These are phyloP conservation scores for Drosophila neocordata DNA, from an alignment of 1,140 invertebrate genomes.

Conservation along the genomic window DNA sequence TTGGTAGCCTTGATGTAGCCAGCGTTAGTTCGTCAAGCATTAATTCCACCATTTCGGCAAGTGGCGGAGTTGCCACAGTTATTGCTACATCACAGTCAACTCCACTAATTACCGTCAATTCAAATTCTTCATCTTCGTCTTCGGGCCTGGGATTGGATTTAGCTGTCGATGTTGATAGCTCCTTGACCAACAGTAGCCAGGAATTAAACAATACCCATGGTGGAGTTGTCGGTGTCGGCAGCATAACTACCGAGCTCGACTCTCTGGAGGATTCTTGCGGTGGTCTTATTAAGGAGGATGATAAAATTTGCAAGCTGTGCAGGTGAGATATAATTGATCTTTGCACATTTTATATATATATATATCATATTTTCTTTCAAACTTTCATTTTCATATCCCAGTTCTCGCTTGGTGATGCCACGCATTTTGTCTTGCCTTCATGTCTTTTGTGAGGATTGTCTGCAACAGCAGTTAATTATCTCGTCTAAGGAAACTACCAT, in stretches of 20 bases:
- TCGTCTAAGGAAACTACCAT: slow-evolving; percentile 83
- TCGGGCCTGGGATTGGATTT: slow-evolving; percentile 57
- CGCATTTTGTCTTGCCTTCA: slow-evolving; percentile 95
- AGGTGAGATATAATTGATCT: slow-evolving; percentile 52
- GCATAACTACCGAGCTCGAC: slow-evolving; percentile 69
- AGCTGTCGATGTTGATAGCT: slow-evolving; percentile 70
- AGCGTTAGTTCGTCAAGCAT: slow-evolving; percentile 66
- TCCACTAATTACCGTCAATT: slow-evolving; percentile 44
- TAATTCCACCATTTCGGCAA: slow-evolving; percentile 37
- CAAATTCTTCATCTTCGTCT: slow-evolving; percentile 24
- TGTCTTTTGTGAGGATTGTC: slow-evolving; percentile 95
- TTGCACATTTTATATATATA: too few species aligned
- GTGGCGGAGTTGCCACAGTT: slow-evolving; percentile 42
- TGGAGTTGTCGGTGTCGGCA: slow-evolving; percentile 42
- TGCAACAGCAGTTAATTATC: slow-evolving; percentile 87
- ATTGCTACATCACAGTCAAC: slow-evolving; percentile 45
- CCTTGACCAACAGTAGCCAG: slow-evolving; percentile 52
- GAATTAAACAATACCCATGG: slow-evolving; percentile 49
- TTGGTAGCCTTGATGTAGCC: slow-evolving; percentile 61
- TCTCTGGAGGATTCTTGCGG: slow-evolving; percentile 72
- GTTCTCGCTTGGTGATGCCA: slow-evolving; percentile 88
- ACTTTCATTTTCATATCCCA: slow-evolving; percentile 10
- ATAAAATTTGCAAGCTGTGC: slow-evolving; percentile 78
- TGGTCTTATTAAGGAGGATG: slow-evolving; percentile 68
- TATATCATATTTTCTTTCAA: too few species aligned